Evolutionary conservation across 1,140 invertebrate species (phyloP).

Genomic region (Ditylenchus dipsaci): DNA sequence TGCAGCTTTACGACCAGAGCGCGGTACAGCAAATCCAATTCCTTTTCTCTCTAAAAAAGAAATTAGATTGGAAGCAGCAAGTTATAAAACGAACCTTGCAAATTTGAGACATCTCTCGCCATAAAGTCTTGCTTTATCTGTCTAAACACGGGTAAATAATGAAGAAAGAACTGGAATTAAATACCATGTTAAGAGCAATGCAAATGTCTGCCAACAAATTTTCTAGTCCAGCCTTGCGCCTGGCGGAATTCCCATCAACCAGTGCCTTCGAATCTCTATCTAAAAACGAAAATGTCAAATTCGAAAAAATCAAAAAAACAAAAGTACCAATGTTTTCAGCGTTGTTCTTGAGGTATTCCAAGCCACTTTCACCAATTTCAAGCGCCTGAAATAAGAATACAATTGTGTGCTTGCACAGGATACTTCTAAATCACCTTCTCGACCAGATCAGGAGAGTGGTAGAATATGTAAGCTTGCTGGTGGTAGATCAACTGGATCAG

Average conservation of each 20-base stretch:
- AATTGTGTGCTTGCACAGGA: not conserved
- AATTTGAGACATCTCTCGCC: not conserved
- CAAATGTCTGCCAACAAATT: slow-evolving; percentile 2
- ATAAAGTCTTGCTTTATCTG: not conserved
- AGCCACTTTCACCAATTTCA: not conserved
- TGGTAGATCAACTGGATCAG: not conserved
- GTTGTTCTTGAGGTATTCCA: not conserved
- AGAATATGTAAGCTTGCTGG: not conserved
- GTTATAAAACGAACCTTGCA: not conserved
- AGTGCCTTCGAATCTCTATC: not conserved
- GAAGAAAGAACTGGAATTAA: not conserved
- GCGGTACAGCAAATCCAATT: not conserved
- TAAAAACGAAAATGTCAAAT: not conserved
- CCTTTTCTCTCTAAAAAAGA: not conserved
- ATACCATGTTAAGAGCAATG: not conserved
- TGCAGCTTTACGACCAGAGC: not conserved
- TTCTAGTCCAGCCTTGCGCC: not conserved
- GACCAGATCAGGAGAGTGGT: not conserved
- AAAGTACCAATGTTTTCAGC: not conserved
- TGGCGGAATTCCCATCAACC: not conserved
- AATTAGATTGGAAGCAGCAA: not conserved
- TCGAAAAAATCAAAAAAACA: not conserved
- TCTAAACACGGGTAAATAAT: too few species aligned
- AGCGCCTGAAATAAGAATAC: not conserved
- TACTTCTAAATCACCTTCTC: not conserved